These are phyloP conservation scores for Oasisia sp. DNA, from an alignment of 2,888 invertebrate genomes.

Conservation along the genomic window DNA sequence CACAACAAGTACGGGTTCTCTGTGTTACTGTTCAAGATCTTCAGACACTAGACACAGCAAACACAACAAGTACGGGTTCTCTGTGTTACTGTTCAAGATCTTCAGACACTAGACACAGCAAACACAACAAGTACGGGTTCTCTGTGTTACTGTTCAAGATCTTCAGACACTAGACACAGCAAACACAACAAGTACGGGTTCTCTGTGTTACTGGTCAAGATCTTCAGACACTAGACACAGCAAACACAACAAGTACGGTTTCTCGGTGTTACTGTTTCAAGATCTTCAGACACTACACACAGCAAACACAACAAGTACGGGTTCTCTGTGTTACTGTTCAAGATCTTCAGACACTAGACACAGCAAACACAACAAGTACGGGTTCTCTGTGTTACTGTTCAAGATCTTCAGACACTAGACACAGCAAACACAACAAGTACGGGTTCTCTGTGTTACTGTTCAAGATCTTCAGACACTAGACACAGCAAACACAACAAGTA, in stretches of 20 bases:
- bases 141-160: slow-evolving; percentile 94
- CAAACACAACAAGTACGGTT: slow-evolving; percentile 95
- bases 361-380: slow-evolving; percentile 89
- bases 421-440: slow-evolving; percentile 86
- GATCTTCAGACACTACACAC: slow-evolving; percentile 80
- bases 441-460: slow-evolving; percentile 96
- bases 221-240: slow-evolving; percentile 79
- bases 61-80: slow-evolving; percentile 96
- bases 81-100: slow-evolving; percentile 93
- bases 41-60: slow-evolving; percentile 76
- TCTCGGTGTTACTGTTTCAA: slow-evolving; percentile 96
- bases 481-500: slow-evolving; percentile 86
- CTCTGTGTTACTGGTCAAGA: slow-evolving; percentile 93
- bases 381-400: slow-evolving; percentile 95
- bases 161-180: slow-evolving; percentile 78
- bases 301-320: slow-evolving; percentile 93
- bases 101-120: slow-evolving; percentile 78
- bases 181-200: slow-evolving; percentile 97
- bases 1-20: slow-evolving; percentile 96
- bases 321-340: slow-evolving; percentile 95
- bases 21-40: slow-evolving; percentile 94
- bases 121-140: slow-evolving; percentile 96
- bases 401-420: slow-evolving; percentile 84
- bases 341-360: slow-evolving; percentile 80
- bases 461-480: slow-evolving; percentile 85